Evolutionary conservation across 1,140 invertebrate genomes (phyloP), one percentile per base, ranked within the genome.

Genomic region (Archivesica marissinica): DNA sequence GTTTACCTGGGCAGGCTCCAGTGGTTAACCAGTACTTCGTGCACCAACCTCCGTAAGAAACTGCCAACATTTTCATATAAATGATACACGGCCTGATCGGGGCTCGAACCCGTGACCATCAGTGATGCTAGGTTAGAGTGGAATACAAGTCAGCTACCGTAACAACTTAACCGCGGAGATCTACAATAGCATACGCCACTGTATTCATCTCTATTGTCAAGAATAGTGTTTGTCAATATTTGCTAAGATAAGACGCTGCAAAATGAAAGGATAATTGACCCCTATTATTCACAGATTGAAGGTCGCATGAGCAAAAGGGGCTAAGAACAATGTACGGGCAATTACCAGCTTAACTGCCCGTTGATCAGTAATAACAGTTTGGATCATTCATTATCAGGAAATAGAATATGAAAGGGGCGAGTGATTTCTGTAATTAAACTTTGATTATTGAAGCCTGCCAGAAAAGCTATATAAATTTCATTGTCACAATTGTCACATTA

Each of bases 151-250:
- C n/a, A n/a, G n/a, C n/a, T n/a, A n/a, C n/a, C n/a, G n/a, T n/a
- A n/a, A n/a, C n/a, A n/a, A n/a, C n/a, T n/a, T n/a, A n/a, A n/a
- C n/a, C n/a, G n/a, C n/a, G n/a, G n/a, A n/a, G n/a, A n/a, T n/a
- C n/a, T n/a, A n/a, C n/a, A n/a, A n/a, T n/a, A n/a, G n/a, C n/a
- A n/a, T n/a, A n/a, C n/a, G n/a, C n/a, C n/a, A n/a, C n/a, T n/a
- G n/a, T n/a, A n/a, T n/a, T n/a, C n/a, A n/a, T n/a, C n/a, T n/a
- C n/a, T n/a, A n/a, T n/a, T n/a, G n/a, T n/a, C n/a, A n/a, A 30
- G 35, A 61, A 78, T 59, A 28, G 9, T 78, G 56, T 78, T 78
- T 78, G 76, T 78, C 76, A 78, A 78, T 78, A 78, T 78, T 78
- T 3, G 9, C 56, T 59, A 9, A 41, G 76, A 78, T 78, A 78